A percentile compares a stretch with the other conserved stretches of the same genome.
Evolutionary conservation across 2,888 invertebrate genomes (phyloP).

Genomic region (Epirrhoe tristata): DNA sequence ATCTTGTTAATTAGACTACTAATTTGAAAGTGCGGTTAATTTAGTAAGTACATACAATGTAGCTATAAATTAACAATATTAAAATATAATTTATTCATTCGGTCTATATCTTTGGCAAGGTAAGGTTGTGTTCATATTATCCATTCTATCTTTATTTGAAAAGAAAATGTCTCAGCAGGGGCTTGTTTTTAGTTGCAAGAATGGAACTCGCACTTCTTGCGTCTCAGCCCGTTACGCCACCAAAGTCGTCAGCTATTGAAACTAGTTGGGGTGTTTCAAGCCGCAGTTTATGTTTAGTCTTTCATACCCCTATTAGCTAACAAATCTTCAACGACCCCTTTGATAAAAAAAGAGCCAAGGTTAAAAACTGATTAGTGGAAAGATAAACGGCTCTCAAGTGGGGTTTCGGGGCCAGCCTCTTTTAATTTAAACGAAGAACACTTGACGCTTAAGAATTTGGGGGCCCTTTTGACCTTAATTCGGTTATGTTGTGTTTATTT

Average conservation of each 20-base stretch:
- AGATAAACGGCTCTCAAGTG: conserved; percentile 37
- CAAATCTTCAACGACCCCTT: conserved; percentile 4
- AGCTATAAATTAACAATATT: conserved; percentile 10
- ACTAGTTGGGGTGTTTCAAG: neutral
- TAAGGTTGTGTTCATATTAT: conserved; percentile 5
- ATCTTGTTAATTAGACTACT: neutral
- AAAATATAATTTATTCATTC: neutral
- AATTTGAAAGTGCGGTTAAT: conserved; percentile 4
- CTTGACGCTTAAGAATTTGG: conserved; percentile 35
- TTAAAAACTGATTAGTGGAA: conserved; percentile 39
- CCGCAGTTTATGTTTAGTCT: neutral
- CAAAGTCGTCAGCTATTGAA: neutral
- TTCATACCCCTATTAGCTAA: neutral
- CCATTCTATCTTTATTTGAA: conserved; percentile 7
- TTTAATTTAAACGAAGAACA: conserved; percentile 41
- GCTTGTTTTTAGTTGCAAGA: too few relatives aligned
- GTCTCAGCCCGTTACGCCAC: too few relatives aligned
- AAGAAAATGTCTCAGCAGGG: neutral
- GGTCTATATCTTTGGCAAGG: conserved; percentile 9
- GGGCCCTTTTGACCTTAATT: conserved; percentile 30
- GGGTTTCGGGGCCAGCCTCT: conserved; percentile 30
- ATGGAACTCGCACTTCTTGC: too few relatives aligned
- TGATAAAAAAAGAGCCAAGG: conserved; percentile 30
- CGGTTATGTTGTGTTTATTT: conserved; percentile 37
- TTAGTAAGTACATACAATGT: neutral